These are phyloP conservation scores for Neoscelio sp. DNA, from an alignment of 2,888 invertebrate species.

Conservation along the genomic window DNA sequence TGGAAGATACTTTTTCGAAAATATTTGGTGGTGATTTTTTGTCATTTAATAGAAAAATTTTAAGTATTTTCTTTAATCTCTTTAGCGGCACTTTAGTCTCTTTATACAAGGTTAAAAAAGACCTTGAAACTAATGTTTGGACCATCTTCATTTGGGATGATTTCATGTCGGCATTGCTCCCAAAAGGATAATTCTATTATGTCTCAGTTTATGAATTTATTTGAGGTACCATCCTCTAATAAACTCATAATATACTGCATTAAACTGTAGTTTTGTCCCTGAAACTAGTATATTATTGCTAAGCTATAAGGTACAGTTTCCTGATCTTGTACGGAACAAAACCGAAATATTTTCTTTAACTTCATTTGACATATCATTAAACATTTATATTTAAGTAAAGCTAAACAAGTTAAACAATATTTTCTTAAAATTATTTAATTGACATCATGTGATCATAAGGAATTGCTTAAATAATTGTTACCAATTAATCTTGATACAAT, in stretches of 20 bases:
- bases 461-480: not conserved
- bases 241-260: slow-evolving; percentile 76
- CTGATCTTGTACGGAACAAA: slow-evolving; percentile 10
- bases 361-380: too few species aligned
- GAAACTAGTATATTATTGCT: slow-evolving; percentile 79
- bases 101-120: slow-evolving; percentile 29
- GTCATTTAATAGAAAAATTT: not conserved
- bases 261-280: slow-evolving; percentile 80
- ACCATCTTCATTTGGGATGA: not conserved
- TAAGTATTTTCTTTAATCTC: not conserved
- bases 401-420: slow-evolving; percentile 9
- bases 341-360: slow-evolving; percentile 44
- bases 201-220: slow-evolving; percentile 80
- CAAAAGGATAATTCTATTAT: slow-evolving; percentile 73
- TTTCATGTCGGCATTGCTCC: slow-evolving; percentile 69
- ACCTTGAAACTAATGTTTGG: slow-evolving; percentile 39
- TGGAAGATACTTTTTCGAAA: too few species aligned
- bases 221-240: slow-evolving; percentile 75
- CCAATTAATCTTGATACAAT: slow-evolving; percentile 14
- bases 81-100: not conserved
- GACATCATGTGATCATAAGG: slow-evolving; percentile 6
- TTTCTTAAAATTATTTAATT: slow-evolving; percentile 20
- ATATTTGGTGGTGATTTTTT: too few species aligned
- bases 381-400: too few species aligned
- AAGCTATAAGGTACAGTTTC: slow-evolving; percentile 69